phyloP scores from a whole-genome alignment of 2,113 vertebrate genomes.

The Litocranius walleri region DNA sequence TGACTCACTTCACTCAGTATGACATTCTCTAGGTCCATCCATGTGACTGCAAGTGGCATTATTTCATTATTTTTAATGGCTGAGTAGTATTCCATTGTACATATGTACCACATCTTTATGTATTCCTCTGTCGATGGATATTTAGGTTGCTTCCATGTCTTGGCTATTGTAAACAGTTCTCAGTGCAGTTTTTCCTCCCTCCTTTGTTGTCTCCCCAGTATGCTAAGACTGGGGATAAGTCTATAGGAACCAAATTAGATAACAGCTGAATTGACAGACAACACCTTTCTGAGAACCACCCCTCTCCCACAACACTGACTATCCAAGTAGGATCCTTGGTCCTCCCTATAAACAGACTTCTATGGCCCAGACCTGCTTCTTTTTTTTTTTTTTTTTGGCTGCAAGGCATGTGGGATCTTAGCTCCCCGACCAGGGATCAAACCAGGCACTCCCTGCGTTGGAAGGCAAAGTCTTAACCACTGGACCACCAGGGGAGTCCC shows the following conservation, averaged over 20 bases:
- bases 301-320: background rate
- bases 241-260: background rate
- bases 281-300: background rate
- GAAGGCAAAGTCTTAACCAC: background rate
- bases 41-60: background rate
- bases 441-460: background rate
- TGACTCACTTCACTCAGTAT: background rate
- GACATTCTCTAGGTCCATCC: background rate
- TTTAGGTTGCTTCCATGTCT: background rate
- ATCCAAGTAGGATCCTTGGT: background rate
- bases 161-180: background rate
- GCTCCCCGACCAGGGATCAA: background rate
- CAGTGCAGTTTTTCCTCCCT: background rate
- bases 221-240: background rate
- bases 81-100: background rate
- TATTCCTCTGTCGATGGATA: background rate
- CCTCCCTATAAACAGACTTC: background rate
- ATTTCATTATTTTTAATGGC: background rate
- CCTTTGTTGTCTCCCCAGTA: background rate
- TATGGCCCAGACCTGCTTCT: background rate
- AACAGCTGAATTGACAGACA: background rate
- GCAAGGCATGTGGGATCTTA: background rate
- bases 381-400: background rate
- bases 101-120: background rate
- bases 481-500: background rate